A percentile compares a stretch with the other conserved stretches of the same genome.
These are phyloP conservation scores for Drosophila melanosoma DNA, from an alignment of 2,888 invertebrate species.

Conservation along the genomic window DNA sequence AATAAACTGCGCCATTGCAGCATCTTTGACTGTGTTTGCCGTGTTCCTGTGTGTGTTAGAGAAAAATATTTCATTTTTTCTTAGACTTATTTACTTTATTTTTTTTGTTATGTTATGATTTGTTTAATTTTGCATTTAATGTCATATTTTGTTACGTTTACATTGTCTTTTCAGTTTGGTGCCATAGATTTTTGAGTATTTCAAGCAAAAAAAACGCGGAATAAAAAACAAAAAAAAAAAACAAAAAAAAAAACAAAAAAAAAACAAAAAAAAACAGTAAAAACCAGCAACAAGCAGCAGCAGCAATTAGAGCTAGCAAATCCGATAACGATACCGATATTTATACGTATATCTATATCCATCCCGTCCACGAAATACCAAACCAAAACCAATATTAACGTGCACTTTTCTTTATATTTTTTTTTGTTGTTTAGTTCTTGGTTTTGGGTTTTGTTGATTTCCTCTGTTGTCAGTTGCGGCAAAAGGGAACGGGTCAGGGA, in stretches of 20 bases:
- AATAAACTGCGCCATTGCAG: constrained; percentile 61
- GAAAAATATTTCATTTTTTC: constrained; percentile 29
- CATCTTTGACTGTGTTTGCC: constrained; percentile 14
- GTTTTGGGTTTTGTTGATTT: constrained; percentile 3
- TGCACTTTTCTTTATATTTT: constrained; percentile 38
- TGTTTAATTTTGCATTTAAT: constrained; percentile 50
- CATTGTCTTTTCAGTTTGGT: constrained; percentile 73
- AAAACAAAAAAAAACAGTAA: constrained; percentile 8
- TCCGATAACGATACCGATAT: constrained; percentile 27
- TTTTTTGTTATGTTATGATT: constrained; percentile 21
- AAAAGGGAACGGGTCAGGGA: constrained; percentile 3
- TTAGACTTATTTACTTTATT: constrained; percentile 14
- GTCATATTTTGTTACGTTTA: constrained; percentile 63
- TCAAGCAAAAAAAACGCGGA: constrained; percentile 27
- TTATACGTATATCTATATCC: constrained; percentile 8
- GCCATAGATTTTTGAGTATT: constrained; percentile 69
- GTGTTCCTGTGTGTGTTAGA: constrained; percentile 11
- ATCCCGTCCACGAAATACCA: background rate
- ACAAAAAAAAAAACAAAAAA: constrained; percentile 4
- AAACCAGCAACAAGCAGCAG: constrained; percentile 11
- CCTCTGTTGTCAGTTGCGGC: constrained; percentile 2
- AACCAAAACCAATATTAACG: constrained; percentile 36
- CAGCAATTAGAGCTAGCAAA: constrained; percentile 1
- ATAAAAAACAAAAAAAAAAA: constrained; percentile 16
- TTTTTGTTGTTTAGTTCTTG: constrained; percentile 22